Evolutionary conservation across 2,888 invertebrate species (phyloP).

Genomic region (Scelioninae gen. 1): DNA sequence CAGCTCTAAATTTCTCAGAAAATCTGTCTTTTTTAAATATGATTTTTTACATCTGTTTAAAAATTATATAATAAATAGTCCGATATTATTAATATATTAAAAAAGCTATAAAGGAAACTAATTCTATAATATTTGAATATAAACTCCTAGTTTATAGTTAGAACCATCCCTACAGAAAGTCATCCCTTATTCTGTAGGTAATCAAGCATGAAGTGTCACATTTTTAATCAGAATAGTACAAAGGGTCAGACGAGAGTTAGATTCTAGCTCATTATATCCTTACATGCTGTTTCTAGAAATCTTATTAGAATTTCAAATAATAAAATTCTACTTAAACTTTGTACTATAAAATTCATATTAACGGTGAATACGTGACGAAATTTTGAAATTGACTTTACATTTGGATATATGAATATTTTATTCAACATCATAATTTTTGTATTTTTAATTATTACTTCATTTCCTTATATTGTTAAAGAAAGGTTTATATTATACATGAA

Average conservation of each 20-base stretch:
- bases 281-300: slow-evolving; percentile 11
- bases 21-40: no score
- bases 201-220: slow-evolving; percentile 15
- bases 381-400: slow-evolving; percentile 5
- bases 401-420: neutral
- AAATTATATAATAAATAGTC: no score
- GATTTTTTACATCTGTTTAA: no score
- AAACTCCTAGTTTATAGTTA: no score
- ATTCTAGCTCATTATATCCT: slow-evolving; percentile 7
- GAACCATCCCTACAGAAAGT: no score
- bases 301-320: slow-evolving; percentile 35
- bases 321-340: slow-evolving; percentile 32
- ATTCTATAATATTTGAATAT: no score
- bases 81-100: no score
- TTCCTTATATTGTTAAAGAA: no score
- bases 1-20: no score
- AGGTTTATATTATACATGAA: no score
- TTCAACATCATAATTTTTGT: no score
- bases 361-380: slow-evolving; percentile 22
- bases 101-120: no score
- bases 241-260: slow-evolving; percentile 18
- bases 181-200: slow-evolving; percentile 2
- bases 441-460: neutral
- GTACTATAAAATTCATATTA: slow-evolving; percentile 16
- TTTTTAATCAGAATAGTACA: slow-evolving; percentile 24